phyloP scores from a whole-genome alignment of 1,140 invertebrate species.

The Penaeus japonicus region DNA sequence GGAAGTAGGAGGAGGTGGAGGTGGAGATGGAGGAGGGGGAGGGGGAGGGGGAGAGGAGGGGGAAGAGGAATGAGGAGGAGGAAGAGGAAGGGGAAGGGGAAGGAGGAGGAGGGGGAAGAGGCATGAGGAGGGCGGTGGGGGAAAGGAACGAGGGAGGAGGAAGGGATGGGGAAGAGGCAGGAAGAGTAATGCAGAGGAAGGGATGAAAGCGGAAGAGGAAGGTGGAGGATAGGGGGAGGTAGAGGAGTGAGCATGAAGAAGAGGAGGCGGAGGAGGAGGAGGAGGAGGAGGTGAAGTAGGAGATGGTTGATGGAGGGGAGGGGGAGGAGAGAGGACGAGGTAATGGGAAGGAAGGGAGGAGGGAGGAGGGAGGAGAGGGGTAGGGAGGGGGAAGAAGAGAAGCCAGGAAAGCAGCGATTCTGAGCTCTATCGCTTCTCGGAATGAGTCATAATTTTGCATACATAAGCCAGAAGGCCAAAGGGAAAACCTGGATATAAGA shows the following conservation, averaged over 20 bases:
- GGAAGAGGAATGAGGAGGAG: neutral
- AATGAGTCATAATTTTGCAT: neutral
- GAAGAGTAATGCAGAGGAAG: neutral
- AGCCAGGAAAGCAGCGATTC: slow-evolving; percentile 6
- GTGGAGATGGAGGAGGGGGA: too few species aligned
- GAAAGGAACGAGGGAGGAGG: too few species aligned
- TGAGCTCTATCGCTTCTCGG: neutral
- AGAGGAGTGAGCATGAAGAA: too few species aligned
- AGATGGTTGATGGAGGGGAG: too few species aligned
- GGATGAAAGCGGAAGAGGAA: too few species aligned
- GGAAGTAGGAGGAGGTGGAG: neutral
- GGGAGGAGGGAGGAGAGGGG: too few species aligned
- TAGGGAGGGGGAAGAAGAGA: neutral
- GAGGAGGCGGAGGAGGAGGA: too few species aligned
- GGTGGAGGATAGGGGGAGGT: too few species aligned
- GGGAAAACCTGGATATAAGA: slow-evolving; percentile 46
- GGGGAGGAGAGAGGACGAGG: too few species aligned
- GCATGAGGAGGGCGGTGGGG: neutral
- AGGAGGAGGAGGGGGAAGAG: neutral
- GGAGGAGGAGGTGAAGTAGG: too few species aligned
- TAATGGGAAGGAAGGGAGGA: too few species aligned
- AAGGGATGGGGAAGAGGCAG: neutral
- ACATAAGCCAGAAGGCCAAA: neutral
- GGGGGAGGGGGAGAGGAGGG: neutral
- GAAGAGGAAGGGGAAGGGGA: too few species aligned